A percentile compares a stretch with the other conserved stretches of the same genome.
Conservation (phyloP, 2,888 invertebrate species). For the Scaeva pyrastri region DNA sequence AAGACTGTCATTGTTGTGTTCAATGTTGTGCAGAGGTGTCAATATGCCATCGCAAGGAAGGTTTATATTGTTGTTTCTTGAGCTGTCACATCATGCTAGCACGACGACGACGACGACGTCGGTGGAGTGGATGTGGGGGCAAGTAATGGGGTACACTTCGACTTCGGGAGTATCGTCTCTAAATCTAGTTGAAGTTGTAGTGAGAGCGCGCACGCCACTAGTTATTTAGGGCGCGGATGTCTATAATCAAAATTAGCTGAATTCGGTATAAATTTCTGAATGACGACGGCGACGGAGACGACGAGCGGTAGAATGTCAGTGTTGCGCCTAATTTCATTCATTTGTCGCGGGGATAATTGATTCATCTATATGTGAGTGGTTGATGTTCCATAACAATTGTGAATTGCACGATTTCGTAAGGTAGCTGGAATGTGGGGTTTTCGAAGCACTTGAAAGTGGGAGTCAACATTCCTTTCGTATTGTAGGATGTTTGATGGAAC, state of each 20-base stretch:
- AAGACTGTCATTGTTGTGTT: conserved; percentile 71
- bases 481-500: conserved; percentile 60
- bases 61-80: conserved; percentile 61
- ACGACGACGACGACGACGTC: too few species aligned
- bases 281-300: conserved; percentile 22
- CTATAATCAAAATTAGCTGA: conserved; percentile 66
- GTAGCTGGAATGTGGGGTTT: conserved; percentile 55
- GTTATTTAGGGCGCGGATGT: conserved; percentile 68
- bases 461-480: conserved; percentile 27
- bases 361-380: conserved; percentile 47
- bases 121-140: too few species aligned
- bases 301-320: conserved; percentile 55
- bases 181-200: conserved; percentile 21
- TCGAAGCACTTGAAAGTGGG: conserved; percentile 32
- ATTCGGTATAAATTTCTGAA: conserved; percentile 54
- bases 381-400: conserved; percentile 47
- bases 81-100: conserved; percentile 44
- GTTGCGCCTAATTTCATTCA: conserved; percentile 71
- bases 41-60: conserved; percentile 70
- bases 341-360: conserved; percentile 71
- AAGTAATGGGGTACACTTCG: background rate
- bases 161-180: conserved; percentile 10
- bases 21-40: conserved; percentile 74
- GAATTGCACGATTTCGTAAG: conserved; percentile 63
- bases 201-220: conserved; percentile 37